Percentiles rank a stretch among this genome's conserved stretches.
These are phyloP conservation scores for Amyelois transitella DNA, from an alignment of 1,140 invertebrate species.

Conservation along the genomic window DNA sequence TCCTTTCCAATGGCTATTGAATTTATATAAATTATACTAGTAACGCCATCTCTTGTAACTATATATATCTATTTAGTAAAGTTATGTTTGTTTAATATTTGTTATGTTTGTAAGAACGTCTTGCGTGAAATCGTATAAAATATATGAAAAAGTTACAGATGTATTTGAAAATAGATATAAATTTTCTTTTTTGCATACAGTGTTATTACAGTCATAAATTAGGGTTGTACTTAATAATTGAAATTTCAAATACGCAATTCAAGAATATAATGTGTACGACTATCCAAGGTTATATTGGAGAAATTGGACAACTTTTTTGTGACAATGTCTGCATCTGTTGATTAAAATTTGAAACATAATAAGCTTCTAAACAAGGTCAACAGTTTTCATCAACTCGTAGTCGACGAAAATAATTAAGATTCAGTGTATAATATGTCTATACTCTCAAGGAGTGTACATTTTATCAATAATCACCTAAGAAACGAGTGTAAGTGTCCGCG, in stretches of 20 bases:
- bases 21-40: slow-evolving; percentile 50
- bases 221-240: too few relatives aligned
- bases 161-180: too few relatives aligned
- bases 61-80: slow-evolving; percentile 8
- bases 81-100: slow-evolving; percentile 21
- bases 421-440: slow-evolving; percentile 50
- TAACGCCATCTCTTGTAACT: slow-evolving; percentile 46
- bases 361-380: slow-evolving; percentile 76
- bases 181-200: too few relatives aligned
- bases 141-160: too few relatives aligned
- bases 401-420: slow-evolving; percentile 70
- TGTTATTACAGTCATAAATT: too few relatives aligned
- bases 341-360: slow-evolving; percentile 76
- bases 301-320: slow-evolving; percentile 65
- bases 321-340: slow-evolving; percentile 74
- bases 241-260: not conserved
- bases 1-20: slow-evolving; percentile 33
- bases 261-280: not conserved
- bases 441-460: slow-evolving; percentile 43
- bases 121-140: slow-evolving; percentile 7
- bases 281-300: slow-evolving; percentile 1
- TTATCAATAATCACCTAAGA: slow-evolving; percentile 44
- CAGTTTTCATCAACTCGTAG: slow-evolving; percentile 72
- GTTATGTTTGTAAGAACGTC: slow-evolving; percentile 21
- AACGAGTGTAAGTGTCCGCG: slow-evolving; percentile 63